Percentiles rank a stretch among this genome's conserved stretches.
Evolutionary conservation across 2,113 vertebrate species (phyloP).

Genomic region (Anoplopoma fimbria): DNA sequence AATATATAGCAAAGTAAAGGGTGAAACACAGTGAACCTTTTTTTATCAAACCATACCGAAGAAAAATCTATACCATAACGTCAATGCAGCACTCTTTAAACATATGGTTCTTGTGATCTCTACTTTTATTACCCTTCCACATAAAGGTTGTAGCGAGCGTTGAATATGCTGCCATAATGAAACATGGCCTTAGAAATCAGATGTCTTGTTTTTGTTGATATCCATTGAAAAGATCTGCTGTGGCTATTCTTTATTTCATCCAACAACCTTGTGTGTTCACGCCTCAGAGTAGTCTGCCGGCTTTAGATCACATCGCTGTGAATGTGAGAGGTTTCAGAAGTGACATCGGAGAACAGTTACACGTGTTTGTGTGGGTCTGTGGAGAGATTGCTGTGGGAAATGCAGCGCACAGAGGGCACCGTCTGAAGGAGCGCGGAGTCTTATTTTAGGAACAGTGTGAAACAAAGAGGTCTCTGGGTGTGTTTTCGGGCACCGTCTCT

Average conservation of each 20-base stretch:
- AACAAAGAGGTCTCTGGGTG: conserved; percentile 62
- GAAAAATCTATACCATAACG: background rate
- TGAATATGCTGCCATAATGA: background rate
- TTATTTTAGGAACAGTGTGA: conserved; percentile 56
- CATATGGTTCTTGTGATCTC: background rate
- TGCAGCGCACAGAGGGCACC: conserved; percentile 14
- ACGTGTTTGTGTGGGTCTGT: conserved; percentile 25
- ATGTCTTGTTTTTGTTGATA: background rate
- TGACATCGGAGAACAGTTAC: conserved; percentile 14
- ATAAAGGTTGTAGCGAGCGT: background rate
- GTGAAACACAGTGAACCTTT: background rate
- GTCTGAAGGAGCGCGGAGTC: conserved; percentile 31
- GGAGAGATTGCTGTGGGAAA: conserved; percentile 24
- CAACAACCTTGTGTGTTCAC: conserved; percentile 8
- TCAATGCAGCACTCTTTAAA: background rate
- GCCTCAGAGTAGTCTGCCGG: conserved; percentile 7
- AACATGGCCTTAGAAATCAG: background rate
- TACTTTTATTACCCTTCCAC: background rate
- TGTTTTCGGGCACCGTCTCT: conserved; percentile 49
- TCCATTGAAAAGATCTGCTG: background rate
- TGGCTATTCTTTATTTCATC: background rate
- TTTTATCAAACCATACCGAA: background rate
- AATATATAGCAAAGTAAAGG: background rate
- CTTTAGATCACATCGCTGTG: conserved; percentile 8
- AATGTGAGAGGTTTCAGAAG: background rate